phyloP scores from a whole-genome alignment of 2,113 vertebrate species.

The Thalassarche chlororhynchos region DNA sequence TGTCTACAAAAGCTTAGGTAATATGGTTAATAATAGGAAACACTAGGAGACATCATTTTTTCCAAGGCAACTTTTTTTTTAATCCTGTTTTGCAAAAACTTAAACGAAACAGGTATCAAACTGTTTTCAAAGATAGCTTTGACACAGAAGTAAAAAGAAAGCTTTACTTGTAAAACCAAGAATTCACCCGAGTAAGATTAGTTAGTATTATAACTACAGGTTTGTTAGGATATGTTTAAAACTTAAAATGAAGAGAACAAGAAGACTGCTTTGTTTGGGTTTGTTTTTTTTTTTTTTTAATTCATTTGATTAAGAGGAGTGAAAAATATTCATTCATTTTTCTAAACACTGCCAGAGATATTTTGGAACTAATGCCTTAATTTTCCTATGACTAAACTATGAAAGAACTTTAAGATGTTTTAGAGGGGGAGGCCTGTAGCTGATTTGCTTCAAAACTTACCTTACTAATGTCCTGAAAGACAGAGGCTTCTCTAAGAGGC shows the following conservation, averaged over 20 bases:
- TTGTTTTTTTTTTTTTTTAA: background rate
- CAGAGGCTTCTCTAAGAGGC: background rate
- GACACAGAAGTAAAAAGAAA: background rate
- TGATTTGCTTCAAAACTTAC: background rate
- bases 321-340: background rate
- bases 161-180: background rate
- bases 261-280: background rate
- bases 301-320: background rate
- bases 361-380: background rate
- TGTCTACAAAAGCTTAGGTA: background rate
- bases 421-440: background rate
- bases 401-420: background rate
- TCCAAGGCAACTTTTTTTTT: background rate
- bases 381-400: background rate
- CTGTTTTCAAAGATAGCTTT: background rate
- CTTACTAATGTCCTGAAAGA: background rate
- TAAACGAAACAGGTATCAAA: background rate
- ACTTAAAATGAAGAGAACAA: background rate
- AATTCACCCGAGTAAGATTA: background rate
- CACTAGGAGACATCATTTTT: background rate
- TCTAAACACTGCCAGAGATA: background rate
- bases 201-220: background rate
- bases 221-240: background rate
- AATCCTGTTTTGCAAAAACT: background rate
- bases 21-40: background rate